Percentiles rank a stretch among this genome's conserved stretches.
Evolutionary conservation across 2,797 vertebrate genomes (phyloP).

Genomic region (Fistularia tabacaria): DNA sequence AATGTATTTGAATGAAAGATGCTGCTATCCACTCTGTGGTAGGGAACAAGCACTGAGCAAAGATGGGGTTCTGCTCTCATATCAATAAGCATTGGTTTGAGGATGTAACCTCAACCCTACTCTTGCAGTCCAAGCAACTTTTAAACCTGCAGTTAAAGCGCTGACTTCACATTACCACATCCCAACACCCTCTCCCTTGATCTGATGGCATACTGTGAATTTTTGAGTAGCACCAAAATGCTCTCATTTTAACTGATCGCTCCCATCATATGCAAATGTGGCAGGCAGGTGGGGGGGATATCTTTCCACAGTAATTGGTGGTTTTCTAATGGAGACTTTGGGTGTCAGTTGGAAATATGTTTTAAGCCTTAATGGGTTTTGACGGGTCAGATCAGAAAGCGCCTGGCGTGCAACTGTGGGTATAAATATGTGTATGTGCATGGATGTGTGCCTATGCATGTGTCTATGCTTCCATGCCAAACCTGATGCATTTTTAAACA

Average conservation of each 20-base stretch:
- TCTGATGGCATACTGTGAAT: conserved; percentile 69
- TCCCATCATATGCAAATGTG: conserved; percentile 79
- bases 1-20: conserved; percentile 68
- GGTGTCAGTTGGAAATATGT: conserved; percentile 79
- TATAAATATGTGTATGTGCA: conserved; percentile 4
- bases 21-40: conserved; percentile 59
- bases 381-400: conserved; percentile 77
- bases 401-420: conserved; percentile 50
- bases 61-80: conserved; percentile 34
- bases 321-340: conserved; percentile 78
- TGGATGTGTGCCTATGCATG: conserved; percentile 21
- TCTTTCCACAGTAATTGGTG: conserved; percentile 76
- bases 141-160: conserved; percentile 70
- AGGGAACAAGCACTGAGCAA: conserved; percentile 50
- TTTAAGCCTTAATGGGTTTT: conserved; percentile 80
- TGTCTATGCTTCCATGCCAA: conserved; percentile 36
- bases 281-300: conserved; percentile 70
- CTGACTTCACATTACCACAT: conserved; percentile 69
- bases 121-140: conserved; percentile 63
- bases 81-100: conserved; percentile 49
- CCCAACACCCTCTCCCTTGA: conserved; percentile 45
- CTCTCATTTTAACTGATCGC: conserved; percentile 74
- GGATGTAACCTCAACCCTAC: conserved; percentile 59
- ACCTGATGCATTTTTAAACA: conserved; percentile 81
- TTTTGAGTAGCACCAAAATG: conserved; percentile 70